Conservation (phyloP, 2,797 vertebrate genomes). For the Geotrypetes seraphini region DNA sequence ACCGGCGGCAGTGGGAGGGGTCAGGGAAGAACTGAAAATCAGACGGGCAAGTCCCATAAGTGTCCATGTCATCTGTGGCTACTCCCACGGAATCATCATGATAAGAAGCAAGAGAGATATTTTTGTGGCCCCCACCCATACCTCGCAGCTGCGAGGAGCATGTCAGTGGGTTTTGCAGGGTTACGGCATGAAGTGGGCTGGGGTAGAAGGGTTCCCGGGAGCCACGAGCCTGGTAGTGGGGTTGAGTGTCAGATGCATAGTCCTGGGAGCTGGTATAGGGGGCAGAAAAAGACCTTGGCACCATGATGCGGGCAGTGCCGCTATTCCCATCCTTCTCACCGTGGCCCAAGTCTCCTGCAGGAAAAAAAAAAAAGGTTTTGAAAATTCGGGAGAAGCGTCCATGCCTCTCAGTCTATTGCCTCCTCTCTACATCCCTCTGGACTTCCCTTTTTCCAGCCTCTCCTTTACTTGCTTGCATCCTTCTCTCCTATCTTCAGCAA, state of each 20-base stretch:
- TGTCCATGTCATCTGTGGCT: background rate
- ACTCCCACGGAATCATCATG: too few relatives aligned
- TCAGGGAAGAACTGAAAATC: conserved; percentile 1
- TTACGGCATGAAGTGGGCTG: conserved; percentile 43
- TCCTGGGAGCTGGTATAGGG: conserved; percentile 63
- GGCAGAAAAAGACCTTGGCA: conserved; percentile 75
- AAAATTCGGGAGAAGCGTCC: background rate
- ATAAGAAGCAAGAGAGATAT: too few relatives aligned
- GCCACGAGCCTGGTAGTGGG: conserved; percentile 7
- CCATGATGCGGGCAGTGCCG: conserved; percentile 22
- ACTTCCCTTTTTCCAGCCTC: too few relatives aligned
- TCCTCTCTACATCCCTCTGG: too few relatives aligned
- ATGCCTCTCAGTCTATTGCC: too few relatives aligned
- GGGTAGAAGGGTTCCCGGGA: conserved; percentile 34
- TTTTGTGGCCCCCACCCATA: too few relatives aligned
- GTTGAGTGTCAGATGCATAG: conserved; percentile 36
- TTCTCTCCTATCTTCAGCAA: too few relatives aligned
- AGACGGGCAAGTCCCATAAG: background rate
- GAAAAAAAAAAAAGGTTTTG: conserved; percentile 2
- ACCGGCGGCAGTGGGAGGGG: conserved; percentile 22
- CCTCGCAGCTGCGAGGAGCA: background rate
- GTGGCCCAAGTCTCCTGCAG: conserved; percentile 39
- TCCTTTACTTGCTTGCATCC: too few relatives aligned
- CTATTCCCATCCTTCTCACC: conserved; percentile 2
- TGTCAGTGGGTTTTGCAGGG: conserved; percentile 33